Conservation (phyloP, 2,797 vertebrate species). For the Rhinella marina region DNA sequence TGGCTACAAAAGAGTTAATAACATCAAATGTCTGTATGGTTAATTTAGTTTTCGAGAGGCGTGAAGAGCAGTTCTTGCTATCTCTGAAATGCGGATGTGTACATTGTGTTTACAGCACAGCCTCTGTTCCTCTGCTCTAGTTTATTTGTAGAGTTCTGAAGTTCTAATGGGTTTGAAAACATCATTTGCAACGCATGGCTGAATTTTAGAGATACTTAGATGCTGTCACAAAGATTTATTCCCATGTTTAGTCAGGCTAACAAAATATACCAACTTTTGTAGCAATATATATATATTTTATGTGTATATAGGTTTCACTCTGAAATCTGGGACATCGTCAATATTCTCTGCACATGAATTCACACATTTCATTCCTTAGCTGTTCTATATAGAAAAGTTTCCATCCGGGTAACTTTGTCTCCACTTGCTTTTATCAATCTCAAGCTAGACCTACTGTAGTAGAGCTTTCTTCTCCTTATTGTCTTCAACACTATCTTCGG, state of each 20-base stretch:
- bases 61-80: conserved; percentile 35
- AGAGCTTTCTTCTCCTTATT: too few relatives aligned
- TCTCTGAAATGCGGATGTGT: conserved; percentile 43
- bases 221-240: conserved; percentile 55
- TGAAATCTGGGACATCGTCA: conserved; percentile 8
- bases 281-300: conserved; percentile 11
- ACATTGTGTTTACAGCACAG: conserved; percentile 43
- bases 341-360: conserved; percentile 1
- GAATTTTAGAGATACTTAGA: conserved; percentile 61
- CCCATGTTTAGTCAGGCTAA: conserved; percentile 50
- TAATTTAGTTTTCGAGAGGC: conserved; percentile 38
- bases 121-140: conserved; percentile 30
- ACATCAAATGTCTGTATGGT: conserved; percentile 31
- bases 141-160: conserved; percentile 56
- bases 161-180: conserved; percentile 58
- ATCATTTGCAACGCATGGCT: conserved; percentile 58
- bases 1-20: conserved; percentile 38
- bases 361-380: background rate
- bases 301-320: background rate
- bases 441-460: background rate
- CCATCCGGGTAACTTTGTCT: background rate
- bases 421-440: background rate
- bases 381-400: background rate
- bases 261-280: conserved; percentile 42
- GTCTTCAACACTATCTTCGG: too few relatives aligned